phyloP scores from a whole-genome alignment of 2,888 invertebrate species.

The Agrotis ipsilon region DNA sequence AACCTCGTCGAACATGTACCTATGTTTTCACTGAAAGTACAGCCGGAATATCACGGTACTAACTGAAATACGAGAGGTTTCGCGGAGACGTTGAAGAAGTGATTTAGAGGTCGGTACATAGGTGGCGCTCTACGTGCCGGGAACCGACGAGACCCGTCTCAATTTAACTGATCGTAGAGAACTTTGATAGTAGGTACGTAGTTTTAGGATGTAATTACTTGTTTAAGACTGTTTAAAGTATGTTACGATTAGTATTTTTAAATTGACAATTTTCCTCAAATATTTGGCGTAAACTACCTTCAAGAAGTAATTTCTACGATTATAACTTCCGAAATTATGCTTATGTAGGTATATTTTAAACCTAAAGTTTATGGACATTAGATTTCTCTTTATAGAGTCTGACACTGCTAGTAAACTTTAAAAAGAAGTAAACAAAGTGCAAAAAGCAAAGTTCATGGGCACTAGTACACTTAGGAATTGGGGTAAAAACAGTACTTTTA shows the following conservation, averaged over 20 bases:
- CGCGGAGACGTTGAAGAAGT: slow-evolving; percentile 56
- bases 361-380: background rate
- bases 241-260: background rate
- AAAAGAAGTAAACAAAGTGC: too few species aligned
- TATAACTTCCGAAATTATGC: background rate
- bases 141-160: slow-evolving; percentile 24
- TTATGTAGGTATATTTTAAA: background rate
- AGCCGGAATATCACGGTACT: slow-evolving; percentile 58
- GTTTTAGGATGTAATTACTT: background rate
- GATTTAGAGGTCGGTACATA: slow-evolving; percentile 67
- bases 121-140: slow-evolving; percentile 69
- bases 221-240: background rate
- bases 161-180: slow-evolving; percentile 18
- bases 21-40: slow-evolving; percentile 33
- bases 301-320: background rate
- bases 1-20: background rate
- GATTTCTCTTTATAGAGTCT: background rate
- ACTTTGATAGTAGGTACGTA: background rate
- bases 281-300: background rate
- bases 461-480: background rate
- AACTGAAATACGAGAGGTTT: slow-evolving; percentile 64
- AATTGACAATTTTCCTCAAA: background rate
- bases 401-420: background rate
- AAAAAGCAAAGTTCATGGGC: too few species aligned
- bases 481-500: background rate